Evolutionary conservation across 2,888 invertebrate species (phyloP).

Genomic region (Tholera decimalis): DNA sequence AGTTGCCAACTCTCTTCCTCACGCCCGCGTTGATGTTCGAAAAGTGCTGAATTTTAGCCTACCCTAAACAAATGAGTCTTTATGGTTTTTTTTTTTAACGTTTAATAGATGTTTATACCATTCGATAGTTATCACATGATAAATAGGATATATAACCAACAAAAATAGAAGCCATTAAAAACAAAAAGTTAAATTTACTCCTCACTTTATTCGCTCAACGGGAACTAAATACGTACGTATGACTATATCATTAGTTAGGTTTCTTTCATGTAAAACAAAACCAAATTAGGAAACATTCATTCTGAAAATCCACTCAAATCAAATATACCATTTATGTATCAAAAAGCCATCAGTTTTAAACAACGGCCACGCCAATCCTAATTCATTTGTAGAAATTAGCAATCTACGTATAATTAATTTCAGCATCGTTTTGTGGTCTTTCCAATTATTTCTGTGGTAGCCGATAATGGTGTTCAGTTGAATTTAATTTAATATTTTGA

Average conservation of each 20-base stretch:
- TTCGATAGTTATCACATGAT: too few species aligned
- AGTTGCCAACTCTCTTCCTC: too few species aligned
- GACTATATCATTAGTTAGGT: neutral
- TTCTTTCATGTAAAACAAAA: neutral
- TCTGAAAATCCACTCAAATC: neutral
- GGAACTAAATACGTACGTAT: too few species aligned
- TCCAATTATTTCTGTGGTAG: slow-evolving; percentile 41
- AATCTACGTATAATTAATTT: slow-evolving; percentile 13
- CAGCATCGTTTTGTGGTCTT: slow-evolving; percentile 30
- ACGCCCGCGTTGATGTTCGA: too few species aligned
- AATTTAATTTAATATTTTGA: slow-evolving; percentile 52
- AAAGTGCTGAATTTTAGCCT: too few species aligned
- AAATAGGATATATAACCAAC: too few species aligned
- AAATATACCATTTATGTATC: neutral
- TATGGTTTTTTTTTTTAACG: too few species aligned
- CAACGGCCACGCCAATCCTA: neutral
- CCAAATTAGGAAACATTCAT: neutral
- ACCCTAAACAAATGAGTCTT: too few species aligned
- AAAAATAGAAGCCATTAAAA: too few species aligned
- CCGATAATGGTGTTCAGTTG: slow-evolving; percentile 31
- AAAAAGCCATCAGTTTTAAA: neutral
- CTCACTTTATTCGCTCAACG: too few species aligned
- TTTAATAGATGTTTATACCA: too few species aligned
- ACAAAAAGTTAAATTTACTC: too few species aligned
- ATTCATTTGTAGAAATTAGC: slow-evolving; percentile 14